Conservation (phyloP, 2,113 vertebrate species). For the Paramormyrops kingsleyae region DNA sequence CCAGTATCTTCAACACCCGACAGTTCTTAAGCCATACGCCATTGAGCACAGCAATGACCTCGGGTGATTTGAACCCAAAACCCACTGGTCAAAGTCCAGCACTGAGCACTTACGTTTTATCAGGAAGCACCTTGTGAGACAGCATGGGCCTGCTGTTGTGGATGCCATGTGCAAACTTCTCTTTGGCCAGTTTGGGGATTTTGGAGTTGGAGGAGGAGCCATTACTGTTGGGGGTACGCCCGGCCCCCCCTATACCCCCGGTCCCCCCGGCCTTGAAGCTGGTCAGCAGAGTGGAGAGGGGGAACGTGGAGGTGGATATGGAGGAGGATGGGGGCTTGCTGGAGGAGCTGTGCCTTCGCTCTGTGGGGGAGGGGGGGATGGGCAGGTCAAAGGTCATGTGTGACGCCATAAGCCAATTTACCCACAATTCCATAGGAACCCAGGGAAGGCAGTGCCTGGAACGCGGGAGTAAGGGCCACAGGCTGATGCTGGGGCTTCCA, state of each 20-base stretch:
- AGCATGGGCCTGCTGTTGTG: slow-evolving; percentile 79
- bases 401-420: neutral
- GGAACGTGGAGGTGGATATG: slow-evolving; percentile 67
- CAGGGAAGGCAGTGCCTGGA: neutral
- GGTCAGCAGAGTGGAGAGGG: slow-evolving; percentile 66
- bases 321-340: slow-evolving; percentile 74
- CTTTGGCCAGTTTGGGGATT: slow-evolving; percentile 93
- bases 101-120: slow-evolving; percentile 79
- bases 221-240: slow-evolving; percentile 55
- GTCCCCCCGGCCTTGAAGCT: slow-evolving; percentile 26
- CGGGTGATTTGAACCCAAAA: neutral
- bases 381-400: neutral
- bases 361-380: slow-evolving; percentile 38
- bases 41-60: neutral
- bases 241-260: slow-evolving; percentile 34
- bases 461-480: neutral
- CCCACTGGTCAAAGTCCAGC: neutral
- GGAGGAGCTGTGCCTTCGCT: slow-evolving; percentile 93
- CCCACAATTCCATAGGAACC: neutral
- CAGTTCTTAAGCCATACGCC: neutral
- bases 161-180: slow-evolving; percentile 70
- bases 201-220: slow-evolving; percentile 73
- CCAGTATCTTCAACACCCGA: neutral
- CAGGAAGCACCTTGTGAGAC: slow-evolving; percentile 72
- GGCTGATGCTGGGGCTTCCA: neutral